Conservation (phyloP, 2,888 invertebrate species). For the Rhogogaster chlorosoma region DNA sequence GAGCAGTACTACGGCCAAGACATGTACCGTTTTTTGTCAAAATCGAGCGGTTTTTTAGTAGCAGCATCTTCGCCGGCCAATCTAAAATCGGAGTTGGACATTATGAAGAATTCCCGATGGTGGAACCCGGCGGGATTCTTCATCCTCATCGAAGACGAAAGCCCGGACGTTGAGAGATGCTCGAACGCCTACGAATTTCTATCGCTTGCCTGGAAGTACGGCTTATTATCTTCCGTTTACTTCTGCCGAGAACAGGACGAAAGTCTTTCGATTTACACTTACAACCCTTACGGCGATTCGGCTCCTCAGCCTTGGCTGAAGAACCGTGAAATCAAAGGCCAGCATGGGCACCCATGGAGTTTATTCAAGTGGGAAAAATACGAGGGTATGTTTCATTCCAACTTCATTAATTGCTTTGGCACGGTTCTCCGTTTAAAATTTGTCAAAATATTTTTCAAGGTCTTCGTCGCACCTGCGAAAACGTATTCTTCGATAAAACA, state of each 20-base stretch:
- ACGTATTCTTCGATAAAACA: conserved; percentile 36
- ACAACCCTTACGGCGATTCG: conserved; percentile 17
- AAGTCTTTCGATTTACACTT: neutral
- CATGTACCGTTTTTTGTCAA: neutral
- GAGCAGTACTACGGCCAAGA: neutral
- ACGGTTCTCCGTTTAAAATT: neutral
- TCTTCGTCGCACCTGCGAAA: neutral
- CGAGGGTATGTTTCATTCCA: neutral
- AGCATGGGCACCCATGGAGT: conserved; percentile 17
- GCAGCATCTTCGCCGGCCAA: neutral
- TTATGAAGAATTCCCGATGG: conserved; percentile 12
- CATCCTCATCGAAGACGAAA: neutral
- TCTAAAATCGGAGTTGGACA: neutral
- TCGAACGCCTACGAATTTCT: conserved; percentile 28
- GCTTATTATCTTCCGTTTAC: conserved; percentile 4
- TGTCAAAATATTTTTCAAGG: neutral
- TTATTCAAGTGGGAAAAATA: conserved; percentile 18
- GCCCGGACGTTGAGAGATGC: neutral
- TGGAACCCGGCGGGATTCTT: conserved; percentile 19
- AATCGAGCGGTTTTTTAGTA: neutral
- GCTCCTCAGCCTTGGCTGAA: conserved; percentile 43
- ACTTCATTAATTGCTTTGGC: neutral
- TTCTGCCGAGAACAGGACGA: conserved; percentile 4
- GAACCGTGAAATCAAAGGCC: neutral
- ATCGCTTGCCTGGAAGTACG: conserved; percentile 1